Conservation (phyloP, 2,113 vertebrate genomes). For the Urocolius indicus region DNA sequence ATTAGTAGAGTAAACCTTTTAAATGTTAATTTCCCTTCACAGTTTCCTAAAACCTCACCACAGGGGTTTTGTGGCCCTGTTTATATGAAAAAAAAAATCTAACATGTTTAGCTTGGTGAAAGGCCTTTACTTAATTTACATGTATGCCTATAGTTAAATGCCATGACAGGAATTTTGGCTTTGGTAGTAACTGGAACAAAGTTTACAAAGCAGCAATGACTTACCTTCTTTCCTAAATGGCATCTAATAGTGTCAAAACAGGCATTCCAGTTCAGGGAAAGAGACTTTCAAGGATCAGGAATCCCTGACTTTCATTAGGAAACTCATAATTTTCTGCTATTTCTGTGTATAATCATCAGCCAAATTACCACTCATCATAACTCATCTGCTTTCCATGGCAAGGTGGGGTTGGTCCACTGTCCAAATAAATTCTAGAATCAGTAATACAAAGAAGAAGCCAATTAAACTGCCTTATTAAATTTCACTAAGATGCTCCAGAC, state of each 20-base stretch:
- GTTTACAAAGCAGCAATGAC: not conserved
- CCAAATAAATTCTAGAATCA: not conserved
- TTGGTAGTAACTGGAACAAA: not conserved
- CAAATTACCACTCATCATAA: not conserved
- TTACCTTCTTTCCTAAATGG: not conserved
- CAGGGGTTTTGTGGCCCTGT: not conserved
- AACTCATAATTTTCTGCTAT: not conserved
- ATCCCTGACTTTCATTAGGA: not conserved
- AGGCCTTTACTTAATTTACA: not conserved
- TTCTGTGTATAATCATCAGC: not conserved
- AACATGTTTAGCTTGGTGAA: not conserved
- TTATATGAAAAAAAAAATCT: not conserved
- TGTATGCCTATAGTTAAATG: not conserved
- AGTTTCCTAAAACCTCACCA: not conserved
- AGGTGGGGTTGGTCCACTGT: not conserved
- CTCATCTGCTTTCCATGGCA: not conserved
- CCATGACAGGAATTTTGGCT: not conserved
- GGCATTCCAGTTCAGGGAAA: not conserved
- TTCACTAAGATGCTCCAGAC: slow-evolving; percentile 24
- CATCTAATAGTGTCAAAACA: not conserved
- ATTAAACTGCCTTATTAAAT: slow-evolving; percentile 34
- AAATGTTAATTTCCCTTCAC: not conserved
- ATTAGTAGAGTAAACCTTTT: not conserved
- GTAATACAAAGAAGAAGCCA: slow-evolving; percentile 18
- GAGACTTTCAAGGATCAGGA: not conserved